Conservation (phyloP, 2,888 invertebrate species). For the Chrysotoxum bicinctum region DNA sequence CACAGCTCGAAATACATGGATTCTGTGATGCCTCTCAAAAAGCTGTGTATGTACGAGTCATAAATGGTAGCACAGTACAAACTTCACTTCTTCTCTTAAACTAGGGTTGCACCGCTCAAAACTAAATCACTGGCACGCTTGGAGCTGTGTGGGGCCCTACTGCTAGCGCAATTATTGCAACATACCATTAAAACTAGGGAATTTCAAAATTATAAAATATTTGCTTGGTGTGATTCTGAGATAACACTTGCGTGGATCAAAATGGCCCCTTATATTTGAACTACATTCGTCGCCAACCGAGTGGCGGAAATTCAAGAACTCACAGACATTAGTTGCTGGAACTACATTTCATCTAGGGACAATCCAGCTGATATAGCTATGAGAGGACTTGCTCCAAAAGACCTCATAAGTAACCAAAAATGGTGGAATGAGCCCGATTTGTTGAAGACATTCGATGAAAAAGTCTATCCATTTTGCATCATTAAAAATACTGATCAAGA, state of each 20-base stretch:
- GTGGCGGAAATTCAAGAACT: no score
- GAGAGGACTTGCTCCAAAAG: no score
- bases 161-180: not conserved
- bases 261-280: not conserved
- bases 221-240: not conserved
- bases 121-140: conserved; percentile 53
- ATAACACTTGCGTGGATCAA: not conserved
- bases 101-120: conserved; percentile 34
- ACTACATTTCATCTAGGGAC: no score
- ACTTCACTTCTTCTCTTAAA: conserved; percentile 7
- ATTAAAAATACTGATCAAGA: no score
- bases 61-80: not conserved
- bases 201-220: not conserved
- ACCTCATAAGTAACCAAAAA: no score
- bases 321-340: no score
- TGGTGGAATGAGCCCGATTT: no score
- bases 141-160: conserved; percentile 30
- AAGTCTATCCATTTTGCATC: no score
- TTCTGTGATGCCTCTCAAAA: conserved; percentile 52
- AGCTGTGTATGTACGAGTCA: conserved; percentile 38
- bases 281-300: no score
- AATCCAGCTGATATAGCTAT: no score
- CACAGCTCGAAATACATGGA: conserved; percentile 33
- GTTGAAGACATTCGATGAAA: no score
- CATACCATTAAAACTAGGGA: not conserved